phyloP scores from a whole-genome alignment of 30 jellyfish, hydroid and myxozoan genomes.

The Phacellophora camtschatica region DNA sequence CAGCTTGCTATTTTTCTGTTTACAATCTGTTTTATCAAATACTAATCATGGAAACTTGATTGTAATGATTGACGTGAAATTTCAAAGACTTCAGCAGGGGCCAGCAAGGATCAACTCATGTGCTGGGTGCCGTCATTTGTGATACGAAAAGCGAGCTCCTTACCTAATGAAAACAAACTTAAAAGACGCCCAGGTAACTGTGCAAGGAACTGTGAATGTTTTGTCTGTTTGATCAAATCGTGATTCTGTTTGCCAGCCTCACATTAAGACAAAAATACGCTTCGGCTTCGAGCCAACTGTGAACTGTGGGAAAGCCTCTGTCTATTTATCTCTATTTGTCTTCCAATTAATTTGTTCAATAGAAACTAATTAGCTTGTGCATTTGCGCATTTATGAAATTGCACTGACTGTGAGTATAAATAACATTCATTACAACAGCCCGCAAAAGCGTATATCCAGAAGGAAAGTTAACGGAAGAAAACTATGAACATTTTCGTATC shows the following conservation, averaged over 20 bases:
- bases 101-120: background rate
- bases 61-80: background rate
- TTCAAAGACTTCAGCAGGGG: constrained; percentile 31
- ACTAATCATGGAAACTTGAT: background rate
- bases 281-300: background rate
- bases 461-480: too few species aligned
- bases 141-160: constrained; percentile 15
- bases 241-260: background rate
- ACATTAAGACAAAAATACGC: background rate
- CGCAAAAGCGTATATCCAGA: too few species aligned
- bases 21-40: too few species aligned
- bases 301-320: background rate
- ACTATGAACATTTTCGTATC: too few species aligned
- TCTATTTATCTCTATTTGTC: background rate
- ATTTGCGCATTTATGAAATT: too few species aligned
- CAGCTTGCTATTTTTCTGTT: too few species aligned
- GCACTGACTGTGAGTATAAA: background rate
- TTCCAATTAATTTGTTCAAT: background rate
- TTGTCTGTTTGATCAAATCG: background rate
- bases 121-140: constrained; percentile 4
- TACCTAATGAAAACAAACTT: background rate
- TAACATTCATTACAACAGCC: too few species aligned
- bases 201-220: background rate
- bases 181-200: constrained; percentile 20
- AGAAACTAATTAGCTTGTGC: background rate